Evolutionary conservation across 2,888 invertebrate species (phyloP).

Genomic region (Boloria selene): DNA sequence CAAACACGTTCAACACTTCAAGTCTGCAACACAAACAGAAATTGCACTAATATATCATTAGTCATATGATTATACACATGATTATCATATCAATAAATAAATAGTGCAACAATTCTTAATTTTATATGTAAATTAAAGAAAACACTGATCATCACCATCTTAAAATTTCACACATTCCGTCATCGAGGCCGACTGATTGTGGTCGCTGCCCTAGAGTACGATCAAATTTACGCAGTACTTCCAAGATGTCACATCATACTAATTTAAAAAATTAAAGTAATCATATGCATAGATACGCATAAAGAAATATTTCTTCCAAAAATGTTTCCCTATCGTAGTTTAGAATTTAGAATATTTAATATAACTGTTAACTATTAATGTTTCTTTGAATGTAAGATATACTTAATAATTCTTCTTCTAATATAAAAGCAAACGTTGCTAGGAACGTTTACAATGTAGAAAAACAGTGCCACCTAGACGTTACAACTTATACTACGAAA

Average conservation of each 20-base stretch:
- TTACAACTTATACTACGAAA: background rate
- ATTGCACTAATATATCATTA: slow-evolving; percentile 42
- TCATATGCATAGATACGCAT: too few species aligned
- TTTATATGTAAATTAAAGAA: slow-evolving; percentile 57
- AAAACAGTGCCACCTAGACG: slow-evolving; percentile 7
- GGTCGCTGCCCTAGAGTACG: slow-evolving; percentile 72
- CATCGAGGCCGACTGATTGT: slow-evolving; percentile 76
- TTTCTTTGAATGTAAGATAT: background rate
- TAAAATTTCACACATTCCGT: slow-evolving; percentile 81
- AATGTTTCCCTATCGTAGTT: too few species aligned
- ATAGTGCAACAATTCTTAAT: slow-evolving; percentile 55
- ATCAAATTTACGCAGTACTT: slow-evolving; percentile 53
- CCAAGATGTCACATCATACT: slow-evolving; percentile 28
- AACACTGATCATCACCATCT: slow-evolving; percentile 79
- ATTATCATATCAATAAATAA: slow-evolving; percentile 48
- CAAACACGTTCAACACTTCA: slow-evolving; percentile 67
- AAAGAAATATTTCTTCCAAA: too few species aligned
- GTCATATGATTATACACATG: slow-evolving; percentile 55
- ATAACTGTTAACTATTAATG: background rate
- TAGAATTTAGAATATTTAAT: background rate
- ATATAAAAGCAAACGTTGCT: background rate
- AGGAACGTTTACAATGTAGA: slow-evolving; percentile 10
- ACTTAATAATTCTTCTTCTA: background rate
- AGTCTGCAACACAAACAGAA: slow-evolving; percentile 51
- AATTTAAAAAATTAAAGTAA: slow-evolving; percentile 2